Evolutionary conservation across 2,797 vertebrate species (phyloP), one percentile per base, ranked within the genome.

Genomic region (Cephalopachus bancanus): DNA sequence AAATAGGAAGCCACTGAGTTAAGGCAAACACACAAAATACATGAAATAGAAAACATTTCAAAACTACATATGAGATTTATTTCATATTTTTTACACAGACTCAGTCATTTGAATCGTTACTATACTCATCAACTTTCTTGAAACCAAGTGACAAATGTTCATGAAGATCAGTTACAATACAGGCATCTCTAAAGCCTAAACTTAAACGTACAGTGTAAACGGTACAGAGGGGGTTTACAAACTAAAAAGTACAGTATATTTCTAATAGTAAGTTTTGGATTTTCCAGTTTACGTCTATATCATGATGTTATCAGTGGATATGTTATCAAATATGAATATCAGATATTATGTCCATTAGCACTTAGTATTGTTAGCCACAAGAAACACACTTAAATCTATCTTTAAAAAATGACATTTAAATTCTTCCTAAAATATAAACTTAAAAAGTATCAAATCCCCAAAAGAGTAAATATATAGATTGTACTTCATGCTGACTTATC

Each of bases 151-250:
- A 76, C 53, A 85, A 51, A 75, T 69, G 57, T 8, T 14, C 33
- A 78, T 3, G 26, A 83, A 37, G 8, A 33, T 69, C 53, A 49
- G 1, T 83, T 86, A 86, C 4, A 83, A 51, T 28, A 44, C 4
- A 74, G 79, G 59, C 15, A 74, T 69, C 26, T 94, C 44, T 65
- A 65, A 67, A 51, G 59, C 26, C 30, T 69, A 20, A 26, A 64
- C 78, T 89, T 83, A 59, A 93, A 94, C 71, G 30, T 79, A 62
- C 11, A 69, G 8, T 49, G n/a, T 62, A 86, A 93, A 85, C 10
- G 19, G 10, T 1, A 85, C n/a, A 88, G 7, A 11, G 12, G 7
- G 83, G 80, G 62, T 19, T 93, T 86, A 91, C 1, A 59, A 71
- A 85, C 71, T 91, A 17, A 10, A 71, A 76, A 37, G 10, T 80